These are phyloP conservation scores for Anisognathus igniventris DNA, from an alignment of 2,797 vertebrate genomes.

Conservation along the genomic window DNA sequence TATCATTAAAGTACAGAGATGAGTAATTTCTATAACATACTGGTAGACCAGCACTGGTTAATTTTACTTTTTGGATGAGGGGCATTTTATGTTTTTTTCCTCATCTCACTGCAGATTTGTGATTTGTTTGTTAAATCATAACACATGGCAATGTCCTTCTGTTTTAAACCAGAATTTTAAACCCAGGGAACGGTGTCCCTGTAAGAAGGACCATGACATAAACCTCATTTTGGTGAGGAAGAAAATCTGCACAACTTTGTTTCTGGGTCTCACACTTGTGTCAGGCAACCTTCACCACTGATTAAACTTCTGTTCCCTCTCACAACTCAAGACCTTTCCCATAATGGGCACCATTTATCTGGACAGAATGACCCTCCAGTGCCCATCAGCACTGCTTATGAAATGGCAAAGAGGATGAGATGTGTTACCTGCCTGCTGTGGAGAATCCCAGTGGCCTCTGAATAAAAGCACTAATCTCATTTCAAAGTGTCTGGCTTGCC, in stretches of 20 bases:
- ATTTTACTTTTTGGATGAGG: conserved; percentile 60
- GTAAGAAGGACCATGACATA: background rate
- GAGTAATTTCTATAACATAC: conserved; percentile 44
- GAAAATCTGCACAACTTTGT: background rate
- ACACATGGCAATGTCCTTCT: background rate
- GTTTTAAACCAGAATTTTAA: conserved; percentile 4
- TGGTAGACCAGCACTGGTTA: conserved; percentile 47
- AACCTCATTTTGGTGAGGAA: background rate
- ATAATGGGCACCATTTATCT: background rate
- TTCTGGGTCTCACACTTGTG: background rate
- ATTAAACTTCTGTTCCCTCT: background rate
- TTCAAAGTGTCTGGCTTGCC: background rate
- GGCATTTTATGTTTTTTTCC: background rate
- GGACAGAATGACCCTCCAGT: background rate
- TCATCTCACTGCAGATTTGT: conserved; percentile 37
- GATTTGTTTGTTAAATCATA: conserved; percentile 49
- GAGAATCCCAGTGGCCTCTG: background rate
- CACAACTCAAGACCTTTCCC: background rate
- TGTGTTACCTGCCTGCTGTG: background rate
- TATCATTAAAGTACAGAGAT: conserved; percentile 36
- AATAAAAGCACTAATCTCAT: background rate
- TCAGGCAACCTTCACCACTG: background rate
- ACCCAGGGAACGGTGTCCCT: background rate
- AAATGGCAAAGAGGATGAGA: background rate
- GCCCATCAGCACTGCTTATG: background rate